phyloP scores from a whole-genome alignment of 2,888 invertebrate genomes.

The Parnassius mnemosyne region DNA sequence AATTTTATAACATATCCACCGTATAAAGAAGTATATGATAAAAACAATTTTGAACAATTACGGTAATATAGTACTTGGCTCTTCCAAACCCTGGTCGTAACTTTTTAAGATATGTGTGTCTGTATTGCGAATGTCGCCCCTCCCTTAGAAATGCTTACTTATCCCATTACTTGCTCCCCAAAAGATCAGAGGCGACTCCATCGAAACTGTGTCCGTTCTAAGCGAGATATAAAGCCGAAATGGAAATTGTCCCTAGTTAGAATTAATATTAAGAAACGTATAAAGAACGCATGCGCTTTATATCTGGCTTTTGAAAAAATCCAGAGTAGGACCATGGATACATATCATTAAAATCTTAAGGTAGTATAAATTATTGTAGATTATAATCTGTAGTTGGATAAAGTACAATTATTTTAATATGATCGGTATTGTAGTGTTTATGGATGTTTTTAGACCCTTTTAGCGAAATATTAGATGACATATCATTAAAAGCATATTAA shows the following conservation, averaged over 20 bases:
- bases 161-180: constrained; percentile 39
- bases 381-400: constrained; percentile 64
- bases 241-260: constrained; percentile 47
- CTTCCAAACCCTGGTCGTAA: constrained; percentile 47
- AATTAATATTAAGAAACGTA: constrained; percentile 61
- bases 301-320: constrained; percentile 76
- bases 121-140: constrained; percentile 58
- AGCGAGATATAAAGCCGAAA: constrained; percentile 76
- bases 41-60: constrained; percentile 8
- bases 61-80: constrained; percentile 31
- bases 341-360: constrained; percentile 67
- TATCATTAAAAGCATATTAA: constrained; percentile 55
- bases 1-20: background rate
- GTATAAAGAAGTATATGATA: background rate
- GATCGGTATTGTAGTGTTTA: constrained; percentile 71
- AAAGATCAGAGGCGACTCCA: constrained; percentile 74
- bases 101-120: constrained; percentile 39
- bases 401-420: constrained; percentile 77
- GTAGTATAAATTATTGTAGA: constrained; percentile 60
- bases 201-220: constrained; percentile 64
- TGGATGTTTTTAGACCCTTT: constrained; percentile 66
- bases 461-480: constrained; percentile 45
- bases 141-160: constrained; percentile 37
- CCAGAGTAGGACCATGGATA: constrained; percentile 76
- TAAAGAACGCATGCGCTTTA: constrained; percentile 79